Percentiles rank a stretch among this genome's conserved stretches.
These are phyloP conservation scores for Premnoplex brunnescens DNA, from an alignment of 2,797 vertebrate genomes.

Conservation along the genomic window DNA sequence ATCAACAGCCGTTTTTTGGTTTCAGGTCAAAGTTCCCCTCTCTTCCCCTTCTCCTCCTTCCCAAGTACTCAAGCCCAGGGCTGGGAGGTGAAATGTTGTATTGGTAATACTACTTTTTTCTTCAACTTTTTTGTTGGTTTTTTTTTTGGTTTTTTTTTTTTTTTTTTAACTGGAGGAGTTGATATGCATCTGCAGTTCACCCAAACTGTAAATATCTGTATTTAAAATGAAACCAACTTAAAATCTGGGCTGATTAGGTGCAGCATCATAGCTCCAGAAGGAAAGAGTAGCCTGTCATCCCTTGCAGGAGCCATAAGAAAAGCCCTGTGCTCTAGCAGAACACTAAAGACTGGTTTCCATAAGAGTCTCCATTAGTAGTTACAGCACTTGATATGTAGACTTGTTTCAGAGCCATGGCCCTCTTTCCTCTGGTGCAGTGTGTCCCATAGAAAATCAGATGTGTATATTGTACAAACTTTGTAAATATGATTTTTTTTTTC, in stretches of 20 bases:
- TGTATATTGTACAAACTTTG: slow-evolving; percentile 88
- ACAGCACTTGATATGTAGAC: slow-evolving; percentile 77
- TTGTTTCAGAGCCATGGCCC: slow-evolving; percentile 77
- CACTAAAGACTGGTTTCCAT: slow-evolving; percentile 77
- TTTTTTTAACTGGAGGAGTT: slow-evolving; percentile 76
- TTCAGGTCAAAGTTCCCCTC: slow-evolving; percentile 79
- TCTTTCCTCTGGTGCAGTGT: slow-evolving; percentile 80
- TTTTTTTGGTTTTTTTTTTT: background rate
- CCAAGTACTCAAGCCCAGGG: slow-evolving; percentile 66
- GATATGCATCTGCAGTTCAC: slow-evolving; percentile 81
- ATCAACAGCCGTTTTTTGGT: slow-evolving; percentile 74
- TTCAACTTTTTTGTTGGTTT: background rate
- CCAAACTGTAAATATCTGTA: slow-evolving; percentile 83
- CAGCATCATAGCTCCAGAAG: slow-evolving; percentile 75
- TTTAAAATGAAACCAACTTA: slow-evolving; percentile 77
- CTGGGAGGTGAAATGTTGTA: slow-evolving; percentile 73
- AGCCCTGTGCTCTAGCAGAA: slow-evolving; percentile 77
- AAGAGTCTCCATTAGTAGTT: slow-evolving; percentile 72
- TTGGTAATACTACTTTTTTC: slow-evolving; percentile 68
- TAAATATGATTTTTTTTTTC: slow-evolving; percentile 80
- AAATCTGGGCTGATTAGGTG: slow-evolving; percentile 79
- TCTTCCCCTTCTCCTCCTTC: slow-evolving; percentile 60
- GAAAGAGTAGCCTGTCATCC: slow-evolving; percentile 76
- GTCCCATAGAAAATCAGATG: slow-evolving; percentile 82
- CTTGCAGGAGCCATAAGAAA: slow-evolving; percentile 76